Percentiles rank a stretch among this genome's conserved stretches.
Conservation (phyloP, 2,888 invertebrate species). For the Gnatocerus cornutus region DNA sequence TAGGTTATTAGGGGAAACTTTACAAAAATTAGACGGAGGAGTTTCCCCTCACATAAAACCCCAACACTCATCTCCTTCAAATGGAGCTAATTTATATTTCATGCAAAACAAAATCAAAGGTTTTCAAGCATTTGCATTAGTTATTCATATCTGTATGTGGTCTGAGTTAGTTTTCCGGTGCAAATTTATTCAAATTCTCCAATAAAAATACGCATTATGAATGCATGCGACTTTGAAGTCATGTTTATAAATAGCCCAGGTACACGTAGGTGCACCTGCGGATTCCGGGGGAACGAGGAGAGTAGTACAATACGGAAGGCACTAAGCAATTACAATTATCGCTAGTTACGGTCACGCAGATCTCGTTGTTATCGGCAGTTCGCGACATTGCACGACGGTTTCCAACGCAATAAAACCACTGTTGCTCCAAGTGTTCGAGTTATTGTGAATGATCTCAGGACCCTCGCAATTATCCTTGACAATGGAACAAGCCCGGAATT, state of each 20-base stretch:
- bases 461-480: conserved; percentile 24
- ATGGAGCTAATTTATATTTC: conserved; percentile 29
- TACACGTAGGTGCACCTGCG: conserved; percentile 42
- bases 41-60: conserved; percentile 1
- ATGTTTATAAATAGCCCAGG: conserved; percentile 48
- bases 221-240: conserved; percentile 43
- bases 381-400: conserved; percentile 34
- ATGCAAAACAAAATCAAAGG: conserved; percentile 35
- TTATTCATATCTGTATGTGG: conserved; percentile 27
- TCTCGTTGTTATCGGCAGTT: conserved; percentile 33
- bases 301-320: conserved; percentile 39
- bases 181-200: conserved; percentile 48
- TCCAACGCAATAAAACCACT: conserved; percentile 39
- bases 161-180: conserved; percentile 39
- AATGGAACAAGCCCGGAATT: conserved; percentile 29
- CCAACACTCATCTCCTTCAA: conserved; percentile 15
- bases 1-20: background rate
- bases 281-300: conserved; percentile 9
- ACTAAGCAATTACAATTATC: conserved; percentile 48
- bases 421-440: conserved; percentile 26
- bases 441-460: conserved; percentile 25
- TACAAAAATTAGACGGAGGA: background rate
- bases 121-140: background rate
- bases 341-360: conserved; percentile 49
- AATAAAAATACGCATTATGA: conserved; percentile 49